Evolutionary conservation across 2,113 vertebrate genomes (phyloP), one percentile per base, ranked within the genome.

Genomic region (Gambusia holbrooki): DNA sequence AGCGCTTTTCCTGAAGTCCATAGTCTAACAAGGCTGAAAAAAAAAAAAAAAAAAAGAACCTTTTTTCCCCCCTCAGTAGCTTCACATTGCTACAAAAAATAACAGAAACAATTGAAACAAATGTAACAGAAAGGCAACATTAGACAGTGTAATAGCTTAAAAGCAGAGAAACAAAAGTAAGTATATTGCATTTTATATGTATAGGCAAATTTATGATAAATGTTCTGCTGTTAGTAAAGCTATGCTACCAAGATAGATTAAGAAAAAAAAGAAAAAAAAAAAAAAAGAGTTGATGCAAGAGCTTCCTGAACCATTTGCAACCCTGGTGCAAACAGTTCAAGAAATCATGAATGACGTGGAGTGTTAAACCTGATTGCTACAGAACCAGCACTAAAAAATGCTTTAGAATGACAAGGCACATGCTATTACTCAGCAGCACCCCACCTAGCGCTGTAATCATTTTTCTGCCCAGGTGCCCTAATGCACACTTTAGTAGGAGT

Each of bases 401-500:
- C 76, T 58, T 85, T 69, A 42, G 71, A 86, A 86, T 77, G 83
- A 87, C 81, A 92, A 92, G 92, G 90, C 90, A 92, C 89, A 89
- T 89, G 92, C 92, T 87, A 77, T 80, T 77, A 83, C 64, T 82
- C 84, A 90, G 85, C 86, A 84, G 87, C 82, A 90, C 85, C 74
- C 75, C 64, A 78, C 72, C 71, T 72, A 42, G 74, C 80, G 58
- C 69, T 71, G 64, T 76, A 76, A 71, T 74, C 65, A 78, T 63
- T 76, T 63, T 76, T 76, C 84, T 80, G 78, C 63, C 68, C 73
- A 68, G 80, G 71, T 73, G 67, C 75, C 84, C 63, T 77, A 70
- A 86, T 74, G 80, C 72, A 83, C 79, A 72, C 25, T 81, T 48
- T 86, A 58, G 68, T 66, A 73, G 72, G 74, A 77, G 72, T 73